Percentiles rank a stretch among this genome's conserved stretches.
Evolutionary conservation across 1,140 invertebrate species (phyloP).

Genomic region (Eueides isabella): DNA sequence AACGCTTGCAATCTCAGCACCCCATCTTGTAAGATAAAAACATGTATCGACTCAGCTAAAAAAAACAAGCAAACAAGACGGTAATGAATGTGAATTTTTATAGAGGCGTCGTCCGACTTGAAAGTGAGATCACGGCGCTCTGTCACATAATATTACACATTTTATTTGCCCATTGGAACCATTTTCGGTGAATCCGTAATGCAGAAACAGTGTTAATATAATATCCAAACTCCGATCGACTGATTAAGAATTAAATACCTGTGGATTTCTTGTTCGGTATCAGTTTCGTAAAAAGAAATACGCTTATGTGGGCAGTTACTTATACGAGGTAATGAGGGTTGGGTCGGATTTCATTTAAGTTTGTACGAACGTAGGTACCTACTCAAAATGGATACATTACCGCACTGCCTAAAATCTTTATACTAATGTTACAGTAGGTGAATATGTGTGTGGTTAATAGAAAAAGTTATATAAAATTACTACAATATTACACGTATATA

Average conservation of each 20-base stretch:
- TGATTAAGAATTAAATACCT: slow-evolving; percentile 69
- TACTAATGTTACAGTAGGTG: background rate
- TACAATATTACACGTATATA: background rate
- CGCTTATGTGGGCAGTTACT: slow-evolving; percentile 44
- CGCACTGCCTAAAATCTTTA: background rate
- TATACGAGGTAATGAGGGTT: slow-evolving; percentile 45
- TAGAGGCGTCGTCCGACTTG: slow-evolving; percentile 56
- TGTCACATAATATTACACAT: slow-evolving; percentile 69
- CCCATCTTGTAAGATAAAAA: slow-evolving; percentile 65
- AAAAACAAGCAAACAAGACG: slow-evolving; percentile 60
- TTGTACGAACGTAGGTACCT: slow-evolving; percentile 13
- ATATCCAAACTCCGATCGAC: slow-evolving; percentile 49
- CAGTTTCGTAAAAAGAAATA: slow-evolving; percentile 42
- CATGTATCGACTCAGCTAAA: slow-evolving; percentile 65
- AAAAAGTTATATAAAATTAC: background rate
- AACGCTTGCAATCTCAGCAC: slow-evolving; percentile 68
- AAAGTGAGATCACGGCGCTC: slow-evolving; percentile 54
- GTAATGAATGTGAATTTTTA: slow-evolving; percentile 72
- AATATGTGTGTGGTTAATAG: background rate
- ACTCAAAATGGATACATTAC: slow-evolving; percentile 22
- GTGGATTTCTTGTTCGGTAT: slow-evolving; percentile 45
- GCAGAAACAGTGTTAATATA: slow-evolving; percentile 73
- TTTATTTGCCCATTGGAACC: slow-evolving; percentile 63
- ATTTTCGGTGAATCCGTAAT: slow-evolving; percentile 68
- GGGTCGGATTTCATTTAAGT: slow-evolving; percentile 43